These are phyloP conservation scores for Octopus bimaculoides DNA, from an alignment of 1,140 invertebrate species.

Conservation along the genomic window DNA sequence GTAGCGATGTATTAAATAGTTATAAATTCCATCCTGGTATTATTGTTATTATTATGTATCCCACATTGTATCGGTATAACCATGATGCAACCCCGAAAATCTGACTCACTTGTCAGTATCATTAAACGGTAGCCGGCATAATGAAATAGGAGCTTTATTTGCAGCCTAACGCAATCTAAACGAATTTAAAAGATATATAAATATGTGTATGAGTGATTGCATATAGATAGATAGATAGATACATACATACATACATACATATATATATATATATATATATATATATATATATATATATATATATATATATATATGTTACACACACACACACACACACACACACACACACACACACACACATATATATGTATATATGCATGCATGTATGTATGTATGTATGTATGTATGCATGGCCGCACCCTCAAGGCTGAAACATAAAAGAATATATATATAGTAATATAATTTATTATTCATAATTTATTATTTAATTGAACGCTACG, in stretches of 20 bases:
- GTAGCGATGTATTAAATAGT: too few species aligned
- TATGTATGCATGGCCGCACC: background rate
- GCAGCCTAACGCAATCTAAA: constrained; percentile 11
- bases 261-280: constrained; percentile 14
- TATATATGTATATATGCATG: background rate
- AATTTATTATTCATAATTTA: too few species aligned
- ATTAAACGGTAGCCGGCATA: too few species aligned
- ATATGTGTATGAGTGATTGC: background rate
- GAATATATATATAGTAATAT: too few species aligned
- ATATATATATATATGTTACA: constrained; percentile 7
- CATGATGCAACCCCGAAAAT: too few species aligned
- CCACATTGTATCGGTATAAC: too few species aligned
- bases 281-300: constrained; percentile 10
- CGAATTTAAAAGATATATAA: background rate
- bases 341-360: constrained; percentile 12
- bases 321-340: constrained; percentile 14
- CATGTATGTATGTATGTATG: constrained; percentile 15
- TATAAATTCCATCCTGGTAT: too few species aligned
- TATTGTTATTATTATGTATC: too few species aligned
- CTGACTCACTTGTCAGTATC: too few species aligned
- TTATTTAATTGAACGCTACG: too few species aligned
- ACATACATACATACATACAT: constrained; percentile 16
- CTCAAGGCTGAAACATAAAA: too few species aligned
- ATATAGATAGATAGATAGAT: background rate
- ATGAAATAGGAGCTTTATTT: too few species aligned